These are phyloP conservation scores for Drosophila mettleri DNA, from an alignment of 2,888 invertebrate genomes.

Conservation along the genomic window DNA sequence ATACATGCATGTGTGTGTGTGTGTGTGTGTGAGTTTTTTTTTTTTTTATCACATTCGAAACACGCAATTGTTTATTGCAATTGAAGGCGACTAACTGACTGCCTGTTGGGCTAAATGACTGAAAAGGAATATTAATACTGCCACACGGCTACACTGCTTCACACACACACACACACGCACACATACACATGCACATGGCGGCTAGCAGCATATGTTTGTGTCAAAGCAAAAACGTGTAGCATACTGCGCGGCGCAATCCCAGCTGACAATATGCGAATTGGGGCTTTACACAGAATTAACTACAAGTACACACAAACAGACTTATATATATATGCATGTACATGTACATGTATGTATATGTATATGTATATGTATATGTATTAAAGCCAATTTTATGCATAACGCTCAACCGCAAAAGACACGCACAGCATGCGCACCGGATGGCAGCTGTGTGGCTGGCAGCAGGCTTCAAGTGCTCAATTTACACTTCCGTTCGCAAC, in stretches of 20 bases:
- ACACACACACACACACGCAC: neutral
- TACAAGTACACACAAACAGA: conserved; percentile 46
- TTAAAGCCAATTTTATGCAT: conserved; percentile 54
- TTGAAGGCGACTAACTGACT: conserved; percentile 31
- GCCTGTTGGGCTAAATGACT: neutral
- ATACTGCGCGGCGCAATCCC: conserved; percentile 72
- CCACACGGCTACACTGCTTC: conserved; percentile 23
- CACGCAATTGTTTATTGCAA: conserved; percentile 52
- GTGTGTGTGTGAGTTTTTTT: conserved; percentile 9
- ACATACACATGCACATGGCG: conserved; percentile 11
- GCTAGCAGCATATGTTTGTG: conserved; percentile 60
- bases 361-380: neutral
- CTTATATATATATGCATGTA: conserved; percentile 4
- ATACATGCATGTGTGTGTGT: neutral
- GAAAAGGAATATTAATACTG: conserved; percentile 37
- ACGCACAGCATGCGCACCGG: conserved; percentile 48
- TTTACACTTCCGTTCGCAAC: conserved; percentile 71
- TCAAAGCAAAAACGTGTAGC: conserved; percentile 52
- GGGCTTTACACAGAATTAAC: conserved; percentile 54
- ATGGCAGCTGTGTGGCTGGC: conserved; percentile 40
- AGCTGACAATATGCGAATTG: conserved; percentile 67
- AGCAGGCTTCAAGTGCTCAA: conserved; percentile 74
- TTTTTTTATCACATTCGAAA: conserved; percentile 19
- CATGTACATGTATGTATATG: neutral
- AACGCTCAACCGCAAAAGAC: conserved; percentile 50